Base-by-base conservation (phyloP, 2,888 invertebrate species). In the Mesorhabditis spiculigera region DNA sequence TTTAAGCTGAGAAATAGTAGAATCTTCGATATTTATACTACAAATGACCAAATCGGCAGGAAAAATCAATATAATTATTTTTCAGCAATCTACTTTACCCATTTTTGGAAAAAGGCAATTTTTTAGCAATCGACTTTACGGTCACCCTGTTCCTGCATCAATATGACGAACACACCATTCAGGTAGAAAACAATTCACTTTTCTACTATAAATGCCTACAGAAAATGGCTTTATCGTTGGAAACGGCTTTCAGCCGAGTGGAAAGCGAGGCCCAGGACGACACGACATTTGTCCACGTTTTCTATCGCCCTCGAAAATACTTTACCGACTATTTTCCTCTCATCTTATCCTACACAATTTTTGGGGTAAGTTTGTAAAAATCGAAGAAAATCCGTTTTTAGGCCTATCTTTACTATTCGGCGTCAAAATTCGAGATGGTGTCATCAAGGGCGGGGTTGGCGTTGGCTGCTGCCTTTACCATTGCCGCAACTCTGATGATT, bases 391-490 rank as follows among this genome's bases (percentile, higher is more conserved):
- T 41, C 63, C 43, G n/a, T 68, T 70, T 71, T 28, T 67, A 80
- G 78, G 63, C 80, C 67, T 83, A 83, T 70, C 72, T 83, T 58
- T 83, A 82, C 72, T 83, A 75, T 66, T 81, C 82, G 0, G 81
- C 81, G 1, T 90, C 94, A 78, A 97, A 97, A 89, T 94, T 98
- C 73, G 95, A 95, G 87, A 90, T 93, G 85, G 92, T 93, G 61
- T 92, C 92, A 84, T 93, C 93, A 0, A 94, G 94, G 87, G 91
- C 86, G 87, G 90, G 90, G 43, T 90, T 98, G 85, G 95, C 97
- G 0, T 90, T 94, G 62, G 92, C 93, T 83, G 94, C 95, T 0
- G 93, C 73, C 5, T 74, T 81, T 62, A 75, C 78, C 4, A 76
- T 80, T 4, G 77, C 78, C 10, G 75, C 77, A 13, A 68, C 74